Evolutionary conservation across 35 echinoderm and acorn worm genomes (phyloP), one percentile per base, ranked within the genome.

Genomic region (Apostichopus californicus): DNA sequence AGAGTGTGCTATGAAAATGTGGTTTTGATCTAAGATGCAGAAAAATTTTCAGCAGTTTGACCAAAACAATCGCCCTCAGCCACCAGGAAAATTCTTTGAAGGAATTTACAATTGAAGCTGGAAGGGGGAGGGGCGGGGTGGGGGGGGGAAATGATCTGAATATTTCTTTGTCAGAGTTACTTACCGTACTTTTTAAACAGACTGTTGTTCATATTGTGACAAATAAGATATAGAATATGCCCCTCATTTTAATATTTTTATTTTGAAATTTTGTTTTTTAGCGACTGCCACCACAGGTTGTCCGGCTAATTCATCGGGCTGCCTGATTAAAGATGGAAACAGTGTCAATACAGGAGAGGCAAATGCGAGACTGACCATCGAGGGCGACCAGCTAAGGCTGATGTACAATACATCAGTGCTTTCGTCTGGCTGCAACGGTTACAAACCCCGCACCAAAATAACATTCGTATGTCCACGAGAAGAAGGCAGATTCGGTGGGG

Each of bases 391-490:
- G 9, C 92, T 92, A 1, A 75, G 72, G 77, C 94, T 93, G 11
- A 78, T 25, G 14, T 94, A 99, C 34, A 68, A 53, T 18, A 60
- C n/a, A 13, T 53, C 17, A 17, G 73, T 6, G 12, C 77, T 46
- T 54, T 86, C 82, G 0, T 54, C 68, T 63, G 88, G 61, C 9
- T 99, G 97, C 71, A 78, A 90, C 54, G 93, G 95, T 9, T 91
- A 91, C 63, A 89, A 77, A 8, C 95, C 97, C 4, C 25, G 52
- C 18, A 83, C 92, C 4, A 99, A 91, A 11, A 93, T 99, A 59
- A 77, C 77, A 6, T 99, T 99, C 83, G 91, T 96, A 3, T 99
- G 97, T 83, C 97, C 97, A 0, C 60, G 93, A 77, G 97, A 99
- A 77, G 92, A 79, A n/a, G 95, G 93, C 6, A 84, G 95, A 82